A percentile compares a stretch with the other conserved stretches of the same genome.
phyloP scores from a whole-genome alignment of 2,888 invertebrate genomes.

The Cephus sareptanus region DNA sequence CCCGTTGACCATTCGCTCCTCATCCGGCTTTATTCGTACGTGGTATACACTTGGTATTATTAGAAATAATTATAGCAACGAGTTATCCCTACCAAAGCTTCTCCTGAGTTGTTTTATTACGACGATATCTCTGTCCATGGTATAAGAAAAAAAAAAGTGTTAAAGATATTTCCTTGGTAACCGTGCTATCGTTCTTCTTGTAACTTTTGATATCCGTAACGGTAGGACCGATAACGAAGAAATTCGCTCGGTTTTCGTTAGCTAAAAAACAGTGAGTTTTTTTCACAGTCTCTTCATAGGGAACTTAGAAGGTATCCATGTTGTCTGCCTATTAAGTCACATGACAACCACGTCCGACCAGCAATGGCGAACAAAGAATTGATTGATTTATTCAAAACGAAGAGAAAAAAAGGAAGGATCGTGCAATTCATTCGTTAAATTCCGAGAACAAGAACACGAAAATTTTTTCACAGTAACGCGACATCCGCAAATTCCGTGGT shows the following conservation, averaged over 20 bases:
- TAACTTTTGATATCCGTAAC: neutral
- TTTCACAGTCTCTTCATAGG: neutral
- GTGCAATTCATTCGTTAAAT: neutral
- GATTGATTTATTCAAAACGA: neutral
- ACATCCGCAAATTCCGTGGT: neutral
- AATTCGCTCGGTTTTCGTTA: neutral
- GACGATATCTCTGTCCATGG: neutral
- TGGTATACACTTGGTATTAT: neutral
- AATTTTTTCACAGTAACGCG: neutral
- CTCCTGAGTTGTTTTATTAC: neutral
- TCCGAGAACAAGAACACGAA: neutral
- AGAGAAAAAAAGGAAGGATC: neutral
- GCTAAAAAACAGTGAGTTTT: neutral
- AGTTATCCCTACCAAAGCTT: neutral
- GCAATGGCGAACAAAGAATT: neutral
- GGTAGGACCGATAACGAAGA: neutral
- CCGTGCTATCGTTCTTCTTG: neutral
- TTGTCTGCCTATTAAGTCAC: neutral
- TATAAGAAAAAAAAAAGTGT: neutral
- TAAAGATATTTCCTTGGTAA: neutral
- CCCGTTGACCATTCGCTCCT: neutral
- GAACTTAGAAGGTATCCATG: neutral
- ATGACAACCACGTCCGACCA: neutral
- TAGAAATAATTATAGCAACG: neutral
- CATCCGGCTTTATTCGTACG: neutral